Conservation (phyloP, 2,888 invertebrate species). For the Diarsia rubi region DNA sequence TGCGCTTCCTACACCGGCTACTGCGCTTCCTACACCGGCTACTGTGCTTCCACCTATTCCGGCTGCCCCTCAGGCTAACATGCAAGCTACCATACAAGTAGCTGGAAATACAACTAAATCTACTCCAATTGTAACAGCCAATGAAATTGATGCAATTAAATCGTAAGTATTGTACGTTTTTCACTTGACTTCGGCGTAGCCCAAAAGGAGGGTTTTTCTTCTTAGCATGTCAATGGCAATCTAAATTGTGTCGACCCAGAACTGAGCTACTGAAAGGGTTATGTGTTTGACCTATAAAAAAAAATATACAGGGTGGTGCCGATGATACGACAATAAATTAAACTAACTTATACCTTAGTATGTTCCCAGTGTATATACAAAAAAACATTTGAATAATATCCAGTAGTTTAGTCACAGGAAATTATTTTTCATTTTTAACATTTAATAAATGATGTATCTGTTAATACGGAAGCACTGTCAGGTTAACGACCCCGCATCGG, state of each 20-base stretch:
- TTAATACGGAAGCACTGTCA: too few relatives aligned
- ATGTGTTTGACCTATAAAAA: background rate
- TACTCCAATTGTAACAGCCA: background rate
- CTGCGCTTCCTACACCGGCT: background rate
- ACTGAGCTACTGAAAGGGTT: background rate
- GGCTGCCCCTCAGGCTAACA: background rate
- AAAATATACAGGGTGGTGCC: too few relatives aligned
- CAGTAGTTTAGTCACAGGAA: too few relatives aligned
- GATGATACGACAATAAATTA: too few relatives aligned
- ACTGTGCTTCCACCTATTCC: background rate
- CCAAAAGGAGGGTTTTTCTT: background rate
- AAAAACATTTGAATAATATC: too few relatives aligned
- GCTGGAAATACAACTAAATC: background rate
- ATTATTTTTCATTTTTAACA: too few relatives aligned
- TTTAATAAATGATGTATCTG: too few relatives aligned
- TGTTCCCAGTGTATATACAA: too few relatives aligned
- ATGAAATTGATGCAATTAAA: background rate
- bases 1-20: background rate
- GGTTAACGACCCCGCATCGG: too few relatives aligned
- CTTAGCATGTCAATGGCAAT: too few relatives aligned
- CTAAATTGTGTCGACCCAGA: too few relatives aligned
- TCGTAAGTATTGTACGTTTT: slow-evolving; percentile 22
- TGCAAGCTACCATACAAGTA: background rate
- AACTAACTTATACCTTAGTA: too few relatives aligned
- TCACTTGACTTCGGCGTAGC: background rate